Evolutionary conservation across 2,113 vertebrate species (phyloP).

Genomic region (Serilophus lunatus): DNA sequence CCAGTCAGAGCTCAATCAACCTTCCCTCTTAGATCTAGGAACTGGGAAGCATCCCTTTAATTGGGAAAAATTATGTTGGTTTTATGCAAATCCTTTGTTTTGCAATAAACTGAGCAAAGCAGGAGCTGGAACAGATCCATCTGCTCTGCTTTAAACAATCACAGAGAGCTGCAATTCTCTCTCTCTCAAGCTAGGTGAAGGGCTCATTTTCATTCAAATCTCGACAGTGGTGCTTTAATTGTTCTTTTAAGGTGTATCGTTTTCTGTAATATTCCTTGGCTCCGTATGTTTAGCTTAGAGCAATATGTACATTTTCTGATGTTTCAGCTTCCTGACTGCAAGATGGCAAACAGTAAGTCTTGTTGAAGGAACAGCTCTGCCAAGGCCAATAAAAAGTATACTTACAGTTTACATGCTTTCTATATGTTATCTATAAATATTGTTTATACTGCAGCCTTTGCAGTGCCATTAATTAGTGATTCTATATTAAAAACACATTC

Average conservation of each 20-base stretch:
- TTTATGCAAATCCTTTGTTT: neutral
- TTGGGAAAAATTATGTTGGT: neutral
- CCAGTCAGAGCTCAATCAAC: neutral
- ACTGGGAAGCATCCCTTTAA: neutral
- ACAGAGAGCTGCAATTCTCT: neutral
- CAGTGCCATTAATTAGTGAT: neutral
- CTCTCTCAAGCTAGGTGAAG: neutral
- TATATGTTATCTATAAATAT: neutral
- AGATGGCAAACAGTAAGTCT: slow-evolving; percentile 29
- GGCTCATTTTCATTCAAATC: neutral
- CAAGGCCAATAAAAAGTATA: slow-evolving; percentile 28
- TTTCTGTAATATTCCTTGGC: neutral
- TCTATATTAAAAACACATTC: neutral
- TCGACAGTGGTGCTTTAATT: neutral
- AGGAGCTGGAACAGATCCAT: neutral
- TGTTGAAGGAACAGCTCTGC: slow-evolving; percentile 12
- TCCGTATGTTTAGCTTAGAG: slow-evolving; percentile 42
- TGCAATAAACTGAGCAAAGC: neutral
- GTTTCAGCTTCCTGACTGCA: slow-evolving; percentile 42
- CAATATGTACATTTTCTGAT: slow-evolving; percentile 18
- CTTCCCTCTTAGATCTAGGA: neutral
- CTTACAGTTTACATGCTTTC: neutral
- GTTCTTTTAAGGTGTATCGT: neutral
- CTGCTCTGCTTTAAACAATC: neutral
- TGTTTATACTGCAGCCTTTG: neutral